Percentiles rank a stretch among this genome's conserved stretches.
phyloP scores from a whole-genome alignment of 23 tunicate species.

The Halocynthia roretzi region DNA sequence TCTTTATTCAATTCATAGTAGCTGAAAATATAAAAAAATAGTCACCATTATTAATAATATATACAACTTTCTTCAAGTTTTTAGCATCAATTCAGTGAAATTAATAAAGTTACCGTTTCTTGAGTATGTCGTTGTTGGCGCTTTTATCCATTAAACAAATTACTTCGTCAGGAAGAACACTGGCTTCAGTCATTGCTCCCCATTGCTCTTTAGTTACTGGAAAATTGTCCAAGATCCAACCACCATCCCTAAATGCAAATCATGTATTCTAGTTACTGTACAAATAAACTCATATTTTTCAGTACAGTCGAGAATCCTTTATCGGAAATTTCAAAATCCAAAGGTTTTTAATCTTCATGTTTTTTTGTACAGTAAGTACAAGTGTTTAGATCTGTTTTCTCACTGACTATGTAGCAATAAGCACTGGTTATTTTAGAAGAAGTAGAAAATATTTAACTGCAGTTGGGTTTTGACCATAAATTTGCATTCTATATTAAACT shows the following conservation, averaged over 20 bases:
- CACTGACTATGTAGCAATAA: too few species aligned
- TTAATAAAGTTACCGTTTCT: slow-evolving; percentile 29
- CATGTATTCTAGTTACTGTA: too few species aligned
- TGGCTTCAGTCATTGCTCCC: slow-evolving; percentile 88
- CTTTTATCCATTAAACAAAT: slow-evolving; percentile 53
- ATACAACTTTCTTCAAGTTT: not conserved
- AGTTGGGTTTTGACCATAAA: too few species aligned
- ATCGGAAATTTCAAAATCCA: not conserved
- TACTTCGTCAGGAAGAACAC: slow-evolving; percentile 67
- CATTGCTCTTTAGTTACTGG: slow-evolving; percentile 90
- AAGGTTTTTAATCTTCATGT: not conserved
- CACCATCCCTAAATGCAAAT: slow-evolving; percentile 49
- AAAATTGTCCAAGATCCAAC: slow-evolving; percentile 95
- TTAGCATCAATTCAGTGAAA: not conserved
- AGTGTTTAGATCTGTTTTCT: too few species aligned
- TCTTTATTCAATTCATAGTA: slow-evolving; percentile 56
- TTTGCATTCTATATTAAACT: too few species aligned
- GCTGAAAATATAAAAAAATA: slow-evolving; percentile 11
- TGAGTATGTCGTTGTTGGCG: slow-evolving; percentile 42
- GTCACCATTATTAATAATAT: not conserved
- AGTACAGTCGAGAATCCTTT: not conserved
- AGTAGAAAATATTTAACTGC: too few species aligned
- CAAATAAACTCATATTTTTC: not conserved
- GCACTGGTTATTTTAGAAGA: too few species aligned
- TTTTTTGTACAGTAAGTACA: not conserved